Conservation (phyloP, 2,888 invertebrate species). For the Mimachlamys varia region DNA sequence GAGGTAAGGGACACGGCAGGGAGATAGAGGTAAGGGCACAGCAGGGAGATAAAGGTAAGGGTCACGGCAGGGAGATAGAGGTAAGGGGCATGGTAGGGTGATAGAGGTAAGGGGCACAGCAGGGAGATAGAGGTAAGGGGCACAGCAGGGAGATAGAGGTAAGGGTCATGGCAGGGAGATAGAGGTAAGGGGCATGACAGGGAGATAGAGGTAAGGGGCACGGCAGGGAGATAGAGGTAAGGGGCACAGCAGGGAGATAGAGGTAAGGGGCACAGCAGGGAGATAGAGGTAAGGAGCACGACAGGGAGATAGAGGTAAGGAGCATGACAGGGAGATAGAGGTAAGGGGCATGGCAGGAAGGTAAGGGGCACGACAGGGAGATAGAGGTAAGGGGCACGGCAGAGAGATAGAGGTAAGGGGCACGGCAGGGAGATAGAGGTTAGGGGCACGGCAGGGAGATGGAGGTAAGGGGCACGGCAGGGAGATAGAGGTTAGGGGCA, state of each 20-base stretch:
- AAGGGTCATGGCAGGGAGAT: too few species aligned
- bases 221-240: background rate
- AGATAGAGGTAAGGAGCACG: background rate
- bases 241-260: too few species aligned
- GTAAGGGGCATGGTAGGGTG: too few species aligned
- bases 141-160: background rate
- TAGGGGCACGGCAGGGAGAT: too few species aligned
- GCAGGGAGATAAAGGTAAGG: background rate
- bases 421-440: background rate
- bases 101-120: background rate
- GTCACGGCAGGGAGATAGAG: background rate
- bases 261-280: background rate
- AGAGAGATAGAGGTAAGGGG: background rate
- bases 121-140: background rate
- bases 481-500: background rate
- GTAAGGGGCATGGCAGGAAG: background rate
- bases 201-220: background rate
- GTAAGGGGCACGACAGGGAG: too few species aligned
- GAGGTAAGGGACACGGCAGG: background rate
- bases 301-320: background rate
- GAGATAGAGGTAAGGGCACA: background rate
- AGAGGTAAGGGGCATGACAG: background rate
- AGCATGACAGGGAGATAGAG: background rate
- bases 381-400: background rate
- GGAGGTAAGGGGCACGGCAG: background rate